Conservation (phyloP, 2,888 invertebrate species). For the Pantelozetes paolii region DNA sequence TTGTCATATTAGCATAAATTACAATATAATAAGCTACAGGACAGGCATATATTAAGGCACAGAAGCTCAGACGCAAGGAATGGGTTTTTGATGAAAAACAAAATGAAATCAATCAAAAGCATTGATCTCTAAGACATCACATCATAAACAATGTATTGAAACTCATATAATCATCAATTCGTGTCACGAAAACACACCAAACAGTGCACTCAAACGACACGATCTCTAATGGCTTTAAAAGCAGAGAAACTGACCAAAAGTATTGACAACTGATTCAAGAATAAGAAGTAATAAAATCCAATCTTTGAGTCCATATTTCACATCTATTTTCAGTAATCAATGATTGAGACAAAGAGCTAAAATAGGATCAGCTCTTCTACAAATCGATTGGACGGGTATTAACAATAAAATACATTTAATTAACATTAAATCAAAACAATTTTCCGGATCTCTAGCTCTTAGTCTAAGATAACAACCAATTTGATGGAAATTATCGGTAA, state of each 20-base stretch:
- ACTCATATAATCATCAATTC: slow-evolving; percentile 10
- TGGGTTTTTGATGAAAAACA: neutral
- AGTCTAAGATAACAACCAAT: no score
- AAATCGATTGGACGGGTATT: no score
- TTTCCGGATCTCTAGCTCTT: no score
- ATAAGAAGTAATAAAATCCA: no score
- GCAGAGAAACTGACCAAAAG: neutral
- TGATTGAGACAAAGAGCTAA: no score
- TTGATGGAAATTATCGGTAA: no score
- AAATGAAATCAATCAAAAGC: slow-evolving; percentile 1
- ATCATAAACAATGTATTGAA: neutral
- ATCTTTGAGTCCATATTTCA: no score
- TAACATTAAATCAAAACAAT: no score
- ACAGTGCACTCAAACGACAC: neutral
- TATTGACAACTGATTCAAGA: no score
- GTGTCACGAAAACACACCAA: slow-evolving; percentile 25
- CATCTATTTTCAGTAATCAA: no score
- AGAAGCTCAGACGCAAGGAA: neutral
- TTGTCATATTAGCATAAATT: neutral
- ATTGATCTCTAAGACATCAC: neutral
- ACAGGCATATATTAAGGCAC: neutral
- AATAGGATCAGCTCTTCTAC: no score
- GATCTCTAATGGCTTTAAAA: slow-evolving; percentile 6
- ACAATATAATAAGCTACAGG: neutral
- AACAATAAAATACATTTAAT: no score